phyloP scores from a whole-genome alignment of 2,113 vertebrate species.

The Ictalurus furcatus region DNA sequence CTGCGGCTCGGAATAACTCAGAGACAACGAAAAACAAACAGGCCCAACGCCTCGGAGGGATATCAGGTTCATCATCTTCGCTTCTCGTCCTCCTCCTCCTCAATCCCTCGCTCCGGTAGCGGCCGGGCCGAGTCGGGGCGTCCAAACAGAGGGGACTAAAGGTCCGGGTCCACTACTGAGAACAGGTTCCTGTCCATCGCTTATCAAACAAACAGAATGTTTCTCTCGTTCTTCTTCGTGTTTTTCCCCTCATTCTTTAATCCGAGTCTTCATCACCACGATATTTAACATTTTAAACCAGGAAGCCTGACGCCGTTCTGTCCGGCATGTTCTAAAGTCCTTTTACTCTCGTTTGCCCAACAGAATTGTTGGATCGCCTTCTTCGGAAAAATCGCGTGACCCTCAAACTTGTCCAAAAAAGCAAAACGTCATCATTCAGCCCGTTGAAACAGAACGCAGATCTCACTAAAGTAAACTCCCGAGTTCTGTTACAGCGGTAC shows the following conservation, averaged over 20 bases:
- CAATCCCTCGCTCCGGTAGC: constrained; percentile 41
- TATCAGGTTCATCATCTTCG: constrained; percentile 50
- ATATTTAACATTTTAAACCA: neutral
- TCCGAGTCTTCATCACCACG: neutral
- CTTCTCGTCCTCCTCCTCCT: constrained; percentile 22
- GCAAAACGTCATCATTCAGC: neutral
- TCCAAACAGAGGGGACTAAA: neutral
- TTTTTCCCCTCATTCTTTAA: neutral
- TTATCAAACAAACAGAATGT: neutral
- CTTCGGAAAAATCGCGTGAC: neutral
- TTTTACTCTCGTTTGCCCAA: neutral
- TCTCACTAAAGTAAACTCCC: neutral
- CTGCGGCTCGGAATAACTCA: constrained; percentile 21
- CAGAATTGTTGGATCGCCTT: neutral
- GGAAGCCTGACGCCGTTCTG: neutral
- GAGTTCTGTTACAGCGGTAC: neutral
- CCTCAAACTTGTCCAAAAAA: neutral
- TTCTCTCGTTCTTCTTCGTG: neutral
- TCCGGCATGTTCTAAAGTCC: neutral
- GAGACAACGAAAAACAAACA: constrained; percentile 53
- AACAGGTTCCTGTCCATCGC: neutral
- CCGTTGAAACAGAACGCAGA: neutral
- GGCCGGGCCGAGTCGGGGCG: constrained; percentile 25
- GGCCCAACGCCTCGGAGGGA: constrained; percentile 42
- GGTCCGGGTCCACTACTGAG: constrained; percentile 1